phyloP scores from a whole-genome alignment of 2,113 vertebrate species.

The Microtus richardsoni region DNA sequence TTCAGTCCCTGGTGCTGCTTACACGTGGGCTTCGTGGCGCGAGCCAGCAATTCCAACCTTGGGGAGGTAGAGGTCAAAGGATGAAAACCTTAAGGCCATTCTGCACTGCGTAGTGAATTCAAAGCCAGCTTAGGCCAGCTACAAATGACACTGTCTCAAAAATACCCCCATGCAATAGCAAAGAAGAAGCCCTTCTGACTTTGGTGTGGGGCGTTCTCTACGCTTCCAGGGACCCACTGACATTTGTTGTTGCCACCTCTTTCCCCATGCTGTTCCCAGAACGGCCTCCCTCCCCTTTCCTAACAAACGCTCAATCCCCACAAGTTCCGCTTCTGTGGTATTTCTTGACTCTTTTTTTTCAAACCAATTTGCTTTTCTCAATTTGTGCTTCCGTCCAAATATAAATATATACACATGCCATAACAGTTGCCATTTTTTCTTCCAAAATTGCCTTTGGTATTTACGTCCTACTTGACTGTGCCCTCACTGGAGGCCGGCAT shows the following conservation, averaged over 20 bases:
- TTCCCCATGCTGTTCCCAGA: background rate
- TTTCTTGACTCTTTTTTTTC: background rate
- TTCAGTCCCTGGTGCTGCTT: background rate
- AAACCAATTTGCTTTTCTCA: background rate
- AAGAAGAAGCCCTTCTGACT: background rate
- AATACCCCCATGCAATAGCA: background rate
- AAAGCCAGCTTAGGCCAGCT: background rate
- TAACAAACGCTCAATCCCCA: background rate
- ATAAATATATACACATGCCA: background rate
- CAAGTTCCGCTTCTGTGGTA: background rate
- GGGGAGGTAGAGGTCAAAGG: background rate
- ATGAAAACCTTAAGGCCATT: background rate
- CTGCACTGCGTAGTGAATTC: background rate
- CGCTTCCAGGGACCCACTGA: too few relatives aligned
- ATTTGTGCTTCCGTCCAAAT: background rate
- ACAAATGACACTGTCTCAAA: background rate
- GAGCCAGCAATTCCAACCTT: background rate
- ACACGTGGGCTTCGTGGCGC: background rate
- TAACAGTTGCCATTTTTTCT: background rate
- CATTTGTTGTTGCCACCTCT: background rate
- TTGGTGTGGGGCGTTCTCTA: background rate
- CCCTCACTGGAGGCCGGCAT: background rate
- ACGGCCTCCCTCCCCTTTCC: background rate
- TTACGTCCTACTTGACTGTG: background rate
- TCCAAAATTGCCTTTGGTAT: background rate